A percentile compares a stretch with the other conserved stretches of the same genome.
Conservation (phyloP, 2,888 invertebrate species). For the Hylaea fasciaria region DNA sequence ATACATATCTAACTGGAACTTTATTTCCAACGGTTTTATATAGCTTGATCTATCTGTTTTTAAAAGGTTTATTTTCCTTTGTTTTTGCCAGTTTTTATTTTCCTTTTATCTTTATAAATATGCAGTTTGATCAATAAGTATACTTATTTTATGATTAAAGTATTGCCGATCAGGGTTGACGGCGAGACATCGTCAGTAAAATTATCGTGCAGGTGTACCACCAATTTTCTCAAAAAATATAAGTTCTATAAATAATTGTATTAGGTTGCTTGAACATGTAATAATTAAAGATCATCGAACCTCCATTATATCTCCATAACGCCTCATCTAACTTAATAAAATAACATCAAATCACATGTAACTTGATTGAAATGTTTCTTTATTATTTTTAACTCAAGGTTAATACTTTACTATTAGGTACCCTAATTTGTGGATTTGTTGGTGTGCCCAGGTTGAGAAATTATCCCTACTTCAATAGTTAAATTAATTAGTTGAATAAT, state of each 20-base stretch:
- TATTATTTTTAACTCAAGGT: constrained; percentile 33
- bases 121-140: neutral
- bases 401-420: constrained; percentile 21
- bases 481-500: no score
- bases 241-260: neutral
- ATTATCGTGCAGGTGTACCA: neutral
- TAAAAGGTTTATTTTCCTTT: no score
- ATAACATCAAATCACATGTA: constrained; percentile 7
- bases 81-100: no score
- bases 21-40: no score
- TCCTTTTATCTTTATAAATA: no score
- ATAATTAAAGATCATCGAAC: constrained; percentile 4
- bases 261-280: no score
- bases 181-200: neutral
- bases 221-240: constrained; percentile 1
- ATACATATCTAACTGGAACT: no score
- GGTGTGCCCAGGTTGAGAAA: constrained; percentile 4
- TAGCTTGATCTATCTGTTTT: no score
- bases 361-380: constrained; percentile 13
- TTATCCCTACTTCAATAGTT: no score
- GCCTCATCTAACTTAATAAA: constrained; percentile 4
- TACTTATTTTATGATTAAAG: neutral
- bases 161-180: neutral
- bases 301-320: constrained; percentile 10
- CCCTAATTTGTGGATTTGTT: constrained; percentile 31